Evolutionary conservation across 37 sponge, comb jelly and placozoan genomes (phyloP).

Genomic region (Tethya wilhelma): DNA sequence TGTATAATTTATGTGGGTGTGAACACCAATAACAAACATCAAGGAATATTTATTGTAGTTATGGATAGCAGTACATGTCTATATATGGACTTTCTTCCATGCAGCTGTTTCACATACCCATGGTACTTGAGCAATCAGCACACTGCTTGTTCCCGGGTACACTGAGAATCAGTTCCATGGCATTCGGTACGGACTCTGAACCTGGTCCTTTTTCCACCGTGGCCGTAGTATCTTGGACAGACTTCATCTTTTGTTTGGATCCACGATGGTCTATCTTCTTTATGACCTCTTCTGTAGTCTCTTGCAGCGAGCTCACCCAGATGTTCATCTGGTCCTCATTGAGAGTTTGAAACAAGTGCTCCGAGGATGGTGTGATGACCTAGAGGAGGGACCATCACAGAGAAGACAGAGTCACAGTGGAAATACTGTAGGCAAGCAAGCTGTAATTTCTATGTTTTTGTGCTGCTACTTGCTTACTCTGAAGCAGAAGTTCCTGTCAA

Average conservation of each 20-base stretch:
- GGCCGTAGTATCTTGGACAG: background rate
- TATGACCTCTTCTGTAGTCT: slow-evolving; percentile 23
- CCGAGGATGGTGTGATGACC: slow-evolving; percentile 79
- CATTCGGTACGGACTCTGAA: slow-evolving; percentile 45
- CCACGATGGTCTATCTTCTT: background rate
- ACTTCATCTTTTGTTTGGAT: background rate
- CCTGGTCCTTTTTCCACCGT: background rate
- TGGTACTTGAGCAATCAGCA: slow-evolving; percentile 79
- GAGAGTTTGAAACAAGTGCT: slow-evolving; percentile 79
- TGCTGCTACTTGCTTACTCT: slow-evolving; percentile 62
- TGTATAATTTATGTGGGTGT: too few relatives aligned
- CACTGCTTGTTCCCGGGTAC: slow-evolving; percentile 75
- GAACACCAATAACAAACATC: too few relatives aligned
- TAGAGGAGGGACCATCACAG: background rate
- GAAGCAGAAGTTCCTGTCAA: slow-evolving; percentile 88
- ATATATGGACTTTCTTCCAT: background rate
- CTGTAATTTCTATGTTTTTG: too few relatives aligned
- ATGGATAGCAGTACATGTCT: too few relatives aligned
- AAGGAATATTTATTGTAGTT: too few relatives aligned
- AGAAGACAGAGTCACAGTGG: background rate
- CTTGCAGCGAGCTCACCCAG: slow-evolving; percentile 78
- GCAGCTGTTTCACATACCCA: slow-evolving; percentile 12
- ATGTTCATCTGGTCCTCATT: slow-evolving; percentile 45
- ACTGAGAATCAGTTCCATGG: slow-evolving; percentile 48
- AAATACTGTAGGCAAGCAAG: background rate